Evolutionary conservation across 2,797 vertebrate genomes (phyloP), one percentile per base, ranked within the genome.

Genomic region (Notamacropus eugenii): DNA sequence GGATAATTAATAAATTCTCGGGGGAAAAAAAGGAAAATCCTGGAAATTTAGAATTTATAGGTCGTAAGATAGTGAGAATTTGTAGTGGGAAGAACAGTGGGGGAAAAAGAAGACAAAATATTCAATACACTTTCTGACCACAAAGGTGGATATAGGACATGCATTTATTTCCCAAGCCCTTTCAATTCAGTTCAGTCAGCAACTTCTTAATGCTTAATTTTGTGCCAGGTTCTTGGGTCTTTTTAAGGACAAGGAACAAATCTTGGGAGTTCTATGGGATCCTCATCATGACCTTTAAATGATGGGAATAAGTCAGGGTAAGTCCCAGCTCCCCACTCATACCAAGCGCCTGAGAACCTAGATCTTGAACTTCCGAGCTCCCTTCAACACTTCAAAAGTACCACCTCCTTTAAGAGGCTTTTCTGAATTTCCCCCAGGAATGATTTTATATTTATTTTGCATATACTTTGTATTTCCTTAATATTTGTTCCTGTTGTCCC

Each of bases 1-100:
- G 96, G 82, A 74, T 16, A 31, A 55, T 93, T 55, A 67, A 62
- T 58, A 91, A 97, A 94, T 98, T 97, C 97, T 97, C 97, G 96
- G 59, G 92, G 67, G 0, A 29, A 90, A 93, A 93, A 97, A 97
- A 95, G 82, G 58, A 92, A 92, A 97, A 90, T 96, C 95, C 93
- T 93, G 59, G 55, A 95, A 96, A 96, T 56, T 62, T 91, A 94
- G n/a, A 55, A 16, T n/a, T 90, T 93, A 34, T 90, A 57, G 90
- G 91, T 95, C 92, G 94, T 90, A 90, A 87, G 96, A 95, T 95
- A 94, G 96, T 91, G 90, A 24, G 54, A 91, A 52, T 90, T 54
- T 93, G 94, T 74, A 50, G 91, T 93, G 24, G 12, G 56, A 54
- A 95, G 56, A 95, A 93, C 0, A 4, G 46, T 10, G 57, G 67